Conservation (phyloP, 92 coral and sea anemone genomes). For the Muricea muricata region DNA sequence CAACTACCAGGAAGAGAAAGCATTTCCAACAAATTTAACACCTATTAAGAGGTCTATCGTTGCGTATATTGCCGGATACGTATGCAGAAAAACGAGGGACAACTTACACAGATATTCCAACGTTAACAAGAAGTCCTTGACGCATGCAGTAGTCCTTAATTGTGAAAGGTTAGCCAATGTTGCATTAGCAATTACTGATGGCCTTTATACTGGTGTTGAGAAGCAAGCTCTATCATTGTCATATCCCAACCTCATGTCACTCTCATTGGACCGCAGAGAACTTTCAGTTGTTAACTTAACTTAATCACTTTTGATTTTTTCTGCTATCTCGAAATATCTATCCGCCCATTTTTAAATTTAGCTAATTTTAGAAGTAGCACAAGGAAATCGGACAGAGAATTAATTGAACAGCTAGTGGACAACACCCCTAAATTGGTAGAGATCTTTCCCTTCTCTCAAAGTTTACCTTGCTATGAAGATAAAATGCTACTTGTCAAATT, state of each 20-base stretch:
- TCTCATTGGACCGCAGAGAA: constrained; percentile 46
- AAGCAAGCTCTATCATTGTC: constrained; percentile 44
- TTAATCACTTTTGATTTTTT: constrained; percentile 35
- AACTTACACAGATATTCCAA: constrained; percentile 22
- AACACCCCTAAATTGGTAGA: constrained; percentile 10
- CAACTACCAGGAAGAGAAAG: not conserved
- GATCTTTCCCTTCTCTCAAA: not conserved
- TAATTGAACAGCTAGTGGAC: constrained; percentile 46
- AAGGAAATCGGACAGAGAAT: constrained; percentile 38
- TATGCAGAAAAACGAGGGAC: constrained; percentile 59
- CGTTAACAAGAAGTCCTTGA: not conserved
- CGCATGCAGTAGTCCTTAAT: not conserved
- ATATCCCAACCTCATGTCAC: constrained; percentile 54
- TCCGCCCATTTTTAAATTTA: constrained; percentile 53
- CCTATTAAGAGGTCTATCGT: too few relatives aligned
- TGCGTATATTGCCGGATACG: constrained; percentile 58
- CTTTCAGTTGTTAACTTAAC: constrained; percentile 37
- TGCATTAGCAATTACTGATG: not conserved
- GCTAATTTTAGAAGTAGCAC: constrained; percentile 46
- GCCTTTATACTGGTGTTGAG: not conserved
- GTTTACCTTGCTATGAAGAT: not conserved
- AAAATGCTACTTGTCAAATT: not conserved
- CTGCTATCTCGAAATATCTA: constrained; percentile 47
- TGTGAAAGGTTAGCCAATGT: too few relatives aligned
- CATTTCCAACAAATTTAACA: constrained; percentile 22